Conservation (phyloP, 2,888 invertebrate genomes). For the Corbicula japonica region DNA sequence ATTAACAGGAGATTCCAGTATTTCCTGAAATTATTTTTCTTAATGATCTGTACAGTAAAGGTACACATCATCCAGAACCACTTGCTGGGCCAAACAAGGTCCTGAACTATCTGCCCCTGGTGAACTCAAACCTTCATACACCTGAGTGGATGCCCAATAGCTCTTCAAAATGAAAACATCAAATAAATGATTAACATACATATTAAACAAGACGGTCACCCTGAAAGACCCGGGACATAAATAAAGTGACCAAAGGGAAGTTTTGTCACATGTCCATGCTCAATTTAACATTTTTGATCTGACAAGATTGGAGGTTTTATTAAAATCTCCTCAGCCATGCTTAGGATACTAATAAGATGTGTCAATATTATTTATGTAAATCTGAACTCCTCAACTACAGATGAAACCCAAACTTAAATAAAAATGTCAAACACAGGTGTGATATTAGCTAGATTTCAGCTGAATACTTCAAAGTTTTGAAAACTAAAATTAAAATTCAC, state of each 20-base stretch:
- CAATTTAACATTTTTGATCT: constrained; percentile 14
- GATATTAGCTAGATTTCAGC: too few relatives aligned
- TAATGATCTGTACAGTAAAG: too few relatives aligned
- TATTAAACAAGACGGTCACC: neutral
- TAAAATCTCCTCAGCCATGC: constrained; percentile 16
- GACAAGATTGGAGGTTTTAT: constrained; percentile 22
- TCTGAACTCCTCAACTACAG: neutral
- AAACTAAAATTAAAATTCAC: too few relatives aligned
- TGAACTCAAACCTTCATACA: too few relatives aligned
- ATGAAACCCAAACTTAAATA: constrained; percentile 39
- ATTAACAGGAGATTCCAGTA: too few relatives aligned
- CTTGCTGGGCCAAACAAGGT: too few relatives aligned
- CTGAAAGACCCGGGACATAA: constrained; percentile 1
- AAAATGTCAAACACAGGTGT: constrained; percentile 13
- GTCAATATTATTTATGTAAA: constrained; percentile 43
- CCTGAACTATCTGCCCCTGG: too few relatives aligned
- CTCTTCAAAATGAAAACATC: neutral
- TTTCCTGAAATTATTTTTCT: too few relatives aligned
- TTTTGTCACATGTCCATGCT: constrained; percentile 19
- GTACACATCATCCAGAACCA: too few relatives aligned
- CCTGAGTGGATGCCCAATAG: neutral
- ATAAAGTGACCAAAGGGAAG: constrained; percentile 18
- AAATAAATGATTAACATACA: neutral
- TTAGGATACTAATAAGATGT: constrained; percentile 12
- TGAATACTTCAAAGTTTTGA: too few relatives aligned